phyloP scores from a whole-genome alignment of 2,888 invertebrate species.

The Luperina nickerlii region DNA sequence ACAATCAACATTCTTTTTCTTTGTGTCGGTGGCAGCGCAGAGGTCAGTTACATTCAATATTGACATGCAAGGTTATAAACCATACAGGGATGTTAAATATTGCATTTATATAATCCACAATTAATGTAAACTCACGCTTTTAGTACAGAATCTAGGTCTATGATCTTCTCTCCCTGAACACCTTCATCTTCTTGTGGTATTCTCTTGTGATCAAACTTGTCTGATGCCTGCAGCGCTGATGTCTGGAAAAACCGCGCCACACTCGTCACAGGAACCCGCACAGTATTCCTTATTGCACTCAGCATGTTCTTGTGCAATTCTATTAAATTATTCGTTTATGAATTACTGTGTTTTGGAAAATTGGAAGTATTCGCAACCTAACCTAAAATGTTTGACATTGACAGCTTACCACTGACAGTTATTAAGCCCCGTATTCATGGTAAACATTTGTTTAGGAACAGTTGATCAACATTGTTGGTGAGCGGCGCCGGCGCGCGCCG shows the following conservation, averaged over 20 bases:
- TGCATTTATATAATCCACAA: background rate
- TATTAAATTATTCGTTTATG: slow-evolving; percentile 8
- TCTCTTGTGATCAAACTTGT: slow-evolving; percentile 85
- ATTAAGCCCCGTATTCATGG: no score
- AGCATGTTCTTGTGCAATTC: slow-evolving; percentile 74
- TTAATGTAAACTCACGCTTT: slow-evolving; percentile 87
- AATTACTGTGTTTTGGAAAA: background rate
- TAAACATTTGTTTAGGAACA: no score
- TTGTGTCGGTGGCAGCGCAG: background rate
- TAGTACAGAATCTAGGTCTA: slow-evolving; percentile 92
- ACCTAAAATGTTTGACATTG: slow-evolving; percentile 54
- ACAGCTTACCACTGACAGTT: slow-evolving; percentile 32
- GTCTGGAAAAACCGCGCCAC: slow-evolving; percentile 80
- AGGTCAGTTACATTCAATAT: background rate
- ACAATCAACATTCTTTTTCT: background rate
- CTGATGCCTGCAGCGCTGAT: slow-evolving; percentile 74
- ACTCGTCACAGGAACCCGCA: slow-evolving; percentile 73
- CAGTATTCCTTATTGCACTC: slow-evolving; percentile 75
- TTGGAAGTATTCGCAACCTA: slow-evolving; percentile 15
- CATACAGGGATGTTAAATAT: background rate
- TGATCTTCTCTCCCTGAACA: slow-evolving; percentile 93
- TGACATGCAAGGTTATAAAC: background rate
- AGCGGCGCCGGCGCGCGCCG: no score
- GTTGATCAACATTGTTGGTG: no score
- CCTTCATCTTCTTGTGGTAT: slow-evolving; percentile 93